phyloP scores from a whole-genome alignment of 2,888 invertebrate species.

The Osedax frankpressi region DNA sequence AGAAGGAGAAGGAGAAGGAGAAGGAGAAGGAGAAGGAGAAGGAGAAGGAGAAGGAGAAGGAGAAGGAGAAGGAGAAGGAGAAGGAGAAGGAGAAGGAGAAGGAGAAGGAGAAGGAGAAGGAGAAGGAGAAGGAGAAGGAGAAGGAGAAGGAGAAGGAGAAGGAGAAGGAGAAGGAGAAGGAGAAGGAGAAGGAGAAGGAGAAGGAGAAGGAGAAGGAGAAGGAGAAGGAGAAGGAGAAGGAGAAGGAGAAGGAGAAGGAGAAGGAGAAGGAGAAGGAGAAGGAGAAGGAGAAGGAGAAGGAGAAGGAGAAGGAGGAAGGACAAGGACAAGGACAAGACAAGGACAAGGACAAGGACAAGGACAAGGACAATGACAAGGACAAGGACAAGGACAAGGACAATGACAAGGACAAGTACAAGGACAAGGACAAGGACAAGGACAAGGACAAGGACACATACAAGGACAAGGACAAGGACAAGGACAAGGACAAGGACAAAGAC shows the following conservation, averaged over 20 bases:
- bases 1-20: slow-evolving; percentile 7
- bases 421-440: not conserved
- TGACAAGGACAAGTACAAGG: not conserved
- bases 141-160: slow-evolving; percentile 3
- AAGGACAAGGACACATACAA: not conserved
- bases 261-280: not conserved
- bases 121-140: slow-evolving; percentile 5
- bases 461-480: too few species aligned
- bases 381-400: not conserved
- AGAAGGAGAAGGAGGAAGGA: not conserved
- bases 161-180: slow-evolving; percentile 3
- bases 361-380: not conserved
- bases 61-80: slow-evolving; percentile 10
- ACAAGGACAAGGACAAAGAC: not conserved
- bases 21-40: slow-evolving; percentile 6
- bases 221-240: not conserved
- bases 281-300: not conserved
- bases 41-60: slow-evolving; percentile 10
- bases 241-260: not conserved
- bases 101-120: too few species aligned
- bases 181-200: not conserved
- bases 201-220: not conserved
- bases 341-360: not conserved
- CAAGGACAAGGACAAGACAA: not conserved
- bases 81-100: too few species aligned